These are phyloP conservation scores for Parapsyche elsis DNA, from an alignment of 1,140 invertebrate genomes.

Conservation along the genomic window DNA sequence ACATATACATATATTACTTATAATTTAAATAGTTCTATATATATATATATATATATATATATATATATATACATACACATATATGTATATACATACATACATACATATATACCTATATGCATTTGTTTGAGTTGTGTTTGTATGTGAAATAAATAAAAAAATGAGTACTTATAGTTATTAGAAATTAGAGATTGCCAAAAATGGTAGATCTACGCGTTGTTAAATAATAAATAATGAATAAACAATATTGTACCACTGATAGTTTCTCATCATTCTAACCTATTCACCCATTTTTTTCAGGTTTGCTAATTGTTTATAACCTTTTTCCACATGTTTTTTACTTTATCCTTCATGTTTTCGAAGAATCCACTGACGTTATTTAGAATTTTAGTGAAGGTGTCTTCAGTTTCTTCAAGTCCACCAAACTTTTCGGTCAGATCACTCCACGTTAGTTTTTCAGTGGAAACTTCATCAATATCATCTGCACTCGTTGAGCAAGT, in stretches of 20 bases:
- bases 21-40: constrained; percentile 19
- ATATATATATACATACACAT: too few species aligned
- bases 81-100: constrained; percentile 19
- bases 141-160: constrained; percentile 51
- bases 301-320: not conserved
- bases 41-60: not conserved
- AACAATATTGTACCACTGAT: constrained; percentile 68
- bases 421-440: not conserved
- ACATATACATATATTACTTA: not conserved
- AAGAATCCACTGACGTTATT: not conserved
- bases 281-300: too few species aligned
- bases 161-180: constrained; percentile 58
- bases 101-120: too few species aligned
- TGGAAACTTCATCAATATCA: not conserved
- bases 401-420: not conserved
- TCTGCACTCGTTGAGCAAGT: not conserved
- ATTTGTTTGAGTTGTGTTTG: constrained; percentile 49
- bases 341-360: not conserved
- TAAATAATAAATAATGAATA: constrained; percentile 71
- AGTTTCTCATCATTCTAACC: constrained; percentile 9
- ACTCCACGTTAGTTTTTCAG: not conserved
- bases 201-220: constrained; percentile 68
- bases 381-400: not conserved
- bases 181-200: constrained; percentile 68
- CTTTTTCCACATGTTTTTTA: not conserved